A percentile compares a stretch with the other conserved stretches of the same genome.
phyloP scores from a whole-genome alignment of 2,113 vertebrate species.

The Corydoras sp. region DNA sequence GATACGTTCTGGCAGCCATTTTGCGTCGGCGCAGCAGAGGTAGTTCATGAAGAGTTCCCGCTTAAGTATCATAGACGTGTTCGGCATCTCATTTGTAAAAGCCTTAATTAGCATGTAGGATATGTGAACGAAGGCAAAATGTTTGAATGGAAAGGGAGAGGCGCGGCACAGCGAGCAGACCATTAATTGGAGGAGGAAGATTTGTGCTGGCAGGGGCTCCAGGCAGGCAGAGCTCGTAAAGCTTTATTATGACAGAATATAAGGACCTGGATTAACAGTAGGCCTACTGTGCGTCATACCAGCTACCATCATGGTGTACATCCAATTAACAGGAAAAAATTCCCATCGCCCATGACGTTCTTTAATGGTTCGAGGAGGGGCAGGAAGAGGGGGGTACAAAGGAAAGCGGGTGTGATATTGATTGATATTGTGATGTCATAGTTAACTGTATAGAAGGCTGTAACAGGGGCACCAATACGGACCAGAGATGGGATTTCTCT shows the following conservation, averaged over 20 bases:
- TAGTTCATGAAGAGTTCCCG: background rate
- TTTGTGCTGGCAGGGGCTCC: constrained; percentile 15
- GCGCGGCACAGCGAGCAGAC: background rate
- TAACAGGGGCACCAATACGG: too few relatives aligned
- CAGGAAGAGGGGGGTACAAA: background rate
- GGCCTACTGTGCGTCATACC: background rate
- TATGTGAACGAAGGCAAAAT: background rate
- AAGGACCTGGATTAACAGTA: constrained; percentile 7
- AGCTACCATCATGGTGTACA: background rate
- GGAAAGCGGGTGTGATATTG: background rate
- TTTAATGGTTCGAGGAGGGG: background rate
- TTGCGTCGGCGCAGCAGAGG: too few relatives aligned
- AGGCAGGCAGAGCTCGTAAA: constrained; percentile 5
- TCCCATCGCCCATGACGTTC: constrained; percentile 4
- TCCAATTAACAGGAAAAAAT: constrained; percentile 2
- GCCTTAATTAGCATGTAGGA: constrained; percentile 5
- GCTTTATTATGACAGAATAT: constrained; percentile 22
- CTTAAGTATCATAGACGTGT: background rate
- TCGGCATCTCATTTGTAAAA: background rate
- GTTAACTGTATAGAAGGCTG: background rate
- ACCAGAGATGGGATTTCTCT: too few relatives aligned
- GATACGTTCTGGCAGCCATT: too few relatives aligned
- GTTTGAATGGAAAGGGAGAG: constrained; percentile 1
- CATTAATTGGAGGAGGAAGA: constrained; percentile 20
- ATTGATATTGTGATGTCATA: background rate